These are phyloP conservation scores for Heterotis niloticus DNA, from an alignment of 2,113 vertebrate species.

Conservation along the genomic window DNA sequence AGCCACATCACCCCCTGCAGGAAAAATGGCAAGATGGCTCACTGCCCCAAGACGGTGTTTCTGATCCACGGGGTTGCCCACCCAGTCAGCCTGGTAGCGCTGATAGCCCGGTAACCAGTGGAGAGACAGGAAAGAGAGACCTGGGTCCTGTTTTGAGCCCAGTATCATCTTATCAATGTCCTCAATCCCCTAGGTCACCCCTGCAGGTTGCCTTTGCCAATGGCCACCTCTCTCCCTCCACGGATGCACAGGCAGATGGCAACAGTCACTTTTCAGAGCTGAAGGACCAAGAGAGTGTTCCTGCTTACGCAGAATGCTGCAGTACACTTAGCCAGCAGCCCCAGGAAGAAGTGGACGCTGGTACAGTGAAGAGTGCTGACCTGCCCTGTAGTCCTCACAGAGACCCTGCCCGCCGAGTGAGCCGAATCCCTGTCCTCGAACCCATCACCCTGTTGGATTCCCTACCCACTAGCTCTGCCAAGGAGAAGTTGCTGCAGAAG, in stretches of 20 bases:
- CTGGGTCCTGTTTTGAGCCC: slow-evolving; percentile 63
- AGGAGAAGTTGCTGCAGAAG: slow-evolving; percentile 83
- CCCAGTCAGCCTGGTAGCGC: slow-evolving; percentile 36
- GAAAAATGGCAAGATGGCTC: slow-evolving; percentile 58
- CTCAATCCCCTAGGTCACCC: background rate
- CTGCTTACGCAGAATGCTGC: slow-evolving; percentile 62
- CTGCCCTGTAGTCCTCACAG: slow-evolving; percentile 47
- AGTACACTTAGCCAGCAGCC: slow-evolving; percentile 57
- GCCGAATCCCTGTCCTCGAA: slow-evolving; percentile 88
- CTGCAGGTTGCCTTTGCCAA: background rate
- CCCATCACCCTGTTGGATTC: slow-evolving; percentile 72
- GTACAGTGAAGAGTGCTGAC: slow-evolving; percentile 50
- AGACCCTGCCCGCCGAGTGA: slow-evolving; percentile 72
- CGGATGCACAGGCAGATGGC: background rate
- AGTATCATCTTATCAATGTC: slow-evolving; percentile 32
- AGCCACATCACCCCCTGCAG: slow-evolving; percentile 62
- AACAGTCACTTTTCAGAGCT: slow-evolving; percentile 41
- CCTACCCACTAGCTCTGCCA: slow-evolving; percentile 68
- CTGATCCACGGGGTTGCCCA: slow-evolving; percentile 61
- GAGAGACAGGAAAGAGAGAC: slow-evolving; percentile 48
- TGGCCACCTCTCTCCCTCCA: background rate
- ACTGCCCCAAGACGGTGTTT: slow-evolving; percentile 52
- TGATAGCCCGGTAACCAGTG: slow-evolving; percentile 37
- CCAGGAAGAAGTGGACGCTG: slow-evolving; percentile 46
- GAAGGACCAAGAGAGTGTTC: slow-evolving; percentile 64